Percentiles rank a stretch among this genome's conserved stretches.
These are phyloP conservation scores for Euwallacea fornicatus DNA, from an alignment of 1,140 invertebrate genomes.

Conservation along the genomic window DNA sequence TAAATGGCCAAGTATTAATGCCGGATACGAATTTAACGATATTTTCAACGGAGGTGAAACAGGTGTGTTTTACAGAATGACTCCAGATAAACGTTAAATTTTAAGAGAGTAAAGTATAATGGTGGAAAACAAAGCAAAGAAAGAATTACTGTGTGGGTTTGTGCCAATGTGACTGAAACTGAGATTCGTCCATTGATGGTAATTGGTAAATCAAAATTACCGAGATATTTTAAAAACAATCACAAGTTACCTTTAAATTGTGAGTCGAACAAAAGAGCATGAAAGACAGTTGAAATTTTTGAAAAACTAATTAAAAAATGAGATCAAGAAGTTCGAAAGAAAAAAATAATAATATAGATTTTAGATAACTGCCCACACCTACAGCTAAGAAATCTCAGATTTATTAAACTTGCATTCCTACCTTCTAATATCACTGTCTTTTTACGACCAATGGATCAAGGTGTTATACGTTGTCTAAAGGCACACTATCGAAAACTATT, in stretches of 20 bases:
- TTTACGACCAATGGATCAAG: too few relatives aligned
- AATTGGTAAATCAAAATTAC: slow-evolving; percentile 4
- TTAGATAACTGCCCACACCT: neutral
- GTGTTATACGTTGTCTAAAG: too few relatives aligned
- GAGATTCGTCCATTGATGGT: neutral
- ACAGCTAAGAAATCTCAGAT: too few relatives aligned
- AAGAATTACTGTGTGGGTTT: slow-evolving; percentile 9
- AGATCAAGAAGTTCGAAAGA: neutral
- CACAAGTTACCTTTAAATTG: neutral
- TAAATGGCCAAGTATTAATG: neutral
- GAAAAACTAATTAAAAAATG: neutral
- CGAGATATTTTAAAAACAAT: neutral
- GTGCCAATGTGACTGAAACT: neutral
- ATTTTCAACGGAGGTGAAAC: neutral
- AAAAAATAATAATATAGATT: neutral
- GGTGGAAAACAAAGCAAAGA: neutral
- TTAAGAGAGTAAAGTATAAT: neutral
- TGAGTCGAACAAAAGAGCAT: neutral
- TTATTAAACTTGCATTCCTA: too few relatives aligned
- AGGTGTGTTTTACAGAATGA: neutral
- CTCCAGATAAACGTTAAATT: neutral
- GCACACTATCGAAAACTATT: too few relatives aligned
- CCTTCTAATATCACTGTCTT: too few relatives aligned
- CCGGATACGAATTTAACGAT: neutral
- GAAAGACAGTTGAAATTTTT: neutral